Evolutionary conservation across 2,888 invertebrate species (phyloP), one percentile per base, ranked within the genome.

Genomic region (Thereva nobilitata): DNA sequence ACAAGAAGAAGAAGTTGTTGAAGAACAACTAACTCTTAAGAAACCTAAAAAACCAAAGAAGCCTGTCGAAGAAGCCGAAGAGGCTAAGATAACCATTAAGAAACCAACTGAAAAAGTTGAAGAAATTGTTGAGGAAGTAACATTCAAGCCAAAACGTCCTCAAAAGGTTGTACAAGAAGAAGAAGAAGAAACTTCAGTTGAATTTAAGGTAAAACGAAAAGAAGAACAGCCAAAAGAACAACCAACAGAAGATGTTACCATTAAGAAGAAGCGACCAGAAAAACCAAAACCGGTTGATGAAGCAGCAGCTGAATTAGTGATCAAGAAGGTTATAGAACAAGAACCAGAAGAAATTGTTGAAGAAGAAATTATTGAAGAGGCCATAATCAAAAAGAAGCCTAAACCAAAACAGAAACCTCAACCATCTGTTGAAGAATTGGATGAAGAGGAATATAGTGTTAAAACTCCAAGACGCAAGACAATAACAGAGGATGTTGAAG

Each of bases 281-380:
- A 79, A 76, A 66, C 74, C 75, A 1, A 75, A 75, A 37, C 67
- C 70, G 0, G 66, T 73, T 0, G 79, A 78, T 68, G 80, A 79
- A 73, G 79, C 76, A 41, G 77, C 78, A 3, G 81, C 78, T 72
- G 75, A 76, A 37, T 75, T 80, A 72, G 74, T 78, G 66, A 73
- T 79, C 47, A 75, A 74, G 66, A 77, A 78, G 66, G 76, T 76
- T 68, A 74, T 77, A 6, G 68, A 78, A 7, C 72, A 75, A 70
- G 80, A 82, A 70, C 80, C 83, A 12, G 82, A 85, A 73, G 85
- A 86, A 75, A 79, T 84, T 56, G 81, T 82, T 64, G 85, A 85
- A 75, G 86, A 86, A 79, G 80, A 79, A 72, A 74, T 79, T 7
- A 68, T 61, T 23, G 23, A 23, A 23, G 23, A 23, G 23, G 23